Conservation (phyloP, 2,888 invertebrate species). For the Ophion costatus region DNA sequence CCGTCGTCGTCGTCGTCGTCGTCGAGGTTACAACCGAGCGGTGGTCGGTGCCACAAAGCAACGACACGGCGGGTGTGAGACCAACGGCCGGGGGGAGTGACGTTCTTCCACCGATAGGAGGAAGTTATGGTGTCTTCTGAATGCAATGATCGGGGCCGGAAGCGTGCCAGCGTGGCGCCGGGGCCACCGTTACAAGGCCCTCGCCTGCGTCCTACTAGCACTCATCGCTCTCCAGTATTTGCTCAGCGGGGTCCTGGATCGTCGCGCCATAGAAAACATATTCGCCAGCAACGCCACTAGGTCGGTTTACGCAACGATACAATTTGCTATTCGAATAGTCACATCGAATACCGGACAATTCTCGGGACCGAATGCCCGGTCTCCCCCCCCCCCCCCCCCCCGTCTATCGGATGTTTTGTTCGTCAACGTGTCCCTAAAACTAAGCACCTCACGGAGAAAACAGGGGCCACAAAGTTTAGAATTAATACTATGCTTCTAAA, state of each 20-base stretch:
- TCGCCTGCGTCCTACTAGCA: slow-evolving; percentile 86
- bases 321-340: too few relatives aligned
- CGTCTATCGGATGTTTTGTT: too few relatives aligned
- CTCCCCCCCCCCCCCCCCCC: too few relatives aligned
- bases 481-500: too few relatives aligned
- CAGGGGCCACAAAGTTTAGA: too few relatives aligned
- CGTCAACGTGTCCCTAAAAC: too few relatives aligned
- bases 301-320: slow-evolving; percentile 69
- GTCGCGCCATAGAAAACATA: slow-evolving; percentile 81
- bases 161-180: slow-evolving; percentile 84
- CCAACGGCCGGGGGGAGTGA: slow-evolving; percentile 67
- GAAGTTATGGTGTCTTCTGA: slow-evolving; percentile 82
- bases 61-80: too few relatives aligned
- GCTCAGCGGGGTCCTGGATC: slow-evolving; percentile 87
- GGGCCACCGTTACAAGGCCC: slow-evolving; percentile 85
- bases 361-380: not conserved
- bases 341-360: not conserved
- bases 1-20: not conserved
- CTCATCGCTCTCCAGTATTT: slow-evolving; percentile 89
- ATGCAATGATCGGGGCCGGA: slow-evolving; percentile 82
- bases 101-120: slow-evolving; percentile 76
- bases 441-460: too few relatives aligned
- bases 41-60: not conserved
- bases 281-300: slow-evolving; percentile 81
- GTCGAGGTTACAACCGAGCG: not conserved